These are phyloP conservation scores for Lophotis ruficrista DNA, from an alignment of 2,113 vertebrate genomes.

Conservation along the genomic window DNA sequence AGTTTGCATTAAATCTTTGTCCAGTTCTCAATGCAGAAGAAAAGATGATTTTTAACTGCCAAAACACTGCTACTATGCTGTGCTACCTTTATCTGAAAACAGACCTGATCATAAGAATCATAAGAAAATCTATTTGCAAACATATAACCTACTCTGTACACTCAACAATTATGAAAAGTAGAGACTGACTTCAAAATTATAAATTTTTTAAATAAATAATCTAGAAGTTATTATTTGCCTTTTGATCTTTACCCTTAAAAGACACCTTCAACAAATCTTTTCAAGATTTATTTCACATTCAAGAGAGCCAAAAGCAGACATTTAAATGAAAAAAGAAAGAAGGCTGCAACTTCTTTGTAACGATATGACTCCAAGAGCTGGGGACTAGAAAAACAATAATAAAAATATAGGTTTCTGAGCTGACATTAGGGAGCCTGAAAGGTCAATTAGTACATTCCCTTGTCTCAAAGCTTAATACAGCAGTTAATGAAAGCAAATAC, in stretches of 20 bases:
- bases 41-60: neutral
- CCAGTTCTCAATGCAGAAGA: neutral
- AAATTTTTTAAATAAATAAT: accelerated
- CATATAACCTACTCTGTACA: neutral
- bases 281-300: neutral
- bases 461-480: neutral
- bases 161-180: neutral
- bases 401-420: neutral
- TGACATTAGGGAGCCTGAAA: neutral
- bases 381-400: neutral
- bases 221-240: neutral
- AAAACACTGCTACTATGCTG: neutral
- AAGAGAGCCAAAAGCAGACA: neutral
- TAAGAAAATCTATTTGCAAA: neutral
- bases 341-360: neutral
- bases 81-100: neutral
- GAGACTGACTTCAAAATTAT: neutral
- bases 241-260: neutral
- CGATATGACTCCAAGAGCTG: neutral
- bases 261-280: neutral
- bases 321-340: neutral
- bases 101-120: accelerated
- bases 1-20: neutral
- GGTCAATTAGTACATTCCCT: neutral
- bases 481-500: neutral